phyloP scores from a whole-genome alignment of 2,888 invertebrate species.

The Nomada flava region DNA sequence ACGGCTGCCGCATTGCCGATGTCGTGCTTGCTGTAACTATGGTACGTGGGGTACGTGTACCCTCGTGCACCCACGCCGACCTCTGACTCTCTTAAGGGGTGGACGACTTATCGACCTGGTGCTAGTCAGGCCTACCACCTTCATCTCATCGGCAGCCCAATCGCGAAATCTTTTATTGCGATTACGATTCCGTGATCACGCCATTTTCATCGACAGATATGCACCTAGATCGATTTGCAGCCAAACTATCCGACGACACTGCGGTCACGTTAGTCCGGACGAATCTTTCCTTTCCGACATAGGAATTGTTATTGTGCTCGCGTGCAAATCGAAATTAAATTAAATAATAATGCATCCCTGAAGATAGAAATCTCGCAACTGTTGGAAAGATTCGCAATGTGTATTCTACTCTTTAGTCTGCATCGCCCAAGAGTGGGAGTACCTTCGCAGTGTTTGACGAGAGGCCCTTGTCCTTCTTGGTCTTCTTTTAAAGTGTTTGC shows the following conservation, averaged over 20 bases:
- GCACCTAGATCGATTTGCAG: background rate
- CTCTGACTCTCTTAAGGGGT: slow-evolving; percentile 71
- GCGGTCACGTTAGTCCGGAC: background rate
- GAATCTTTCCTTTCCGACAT: background rate
- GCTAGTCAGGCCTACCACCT: slow-evolving; percentile 70
- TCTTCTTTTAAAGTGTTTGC: slow-evolving; percentile 61
- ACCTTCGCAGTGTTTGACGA: slow-evolving; percentile 51
- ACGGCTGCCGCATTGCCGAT: slow-evolving; percentile 80
- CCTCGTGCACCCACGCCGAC: slow-evolving; percentile 63
- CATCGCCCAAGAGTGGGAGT: slow-evolving; percentile 11
- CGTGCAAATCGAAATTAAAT: too few species aligned
- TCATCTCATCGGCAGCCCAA: slow-evolving; percentile 48
- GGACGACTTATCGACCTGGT: slow-evolving; percentile 81
- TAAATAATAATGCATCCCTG: background rate
- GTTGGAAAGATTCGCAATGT: slow-evolving; percentile 29
- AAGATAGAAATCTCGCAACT: background rate
- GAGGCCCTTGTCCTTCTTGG: slow-evolving; percentile 66
- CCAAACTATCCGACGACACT: too few species aligned
- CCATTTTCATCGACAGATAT: background rate
- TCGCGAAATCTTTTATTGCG: slow-evolving; percentile 43
- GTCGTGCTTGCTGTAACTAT: slow-evolving; percentile 76
- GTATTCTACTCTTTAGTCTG: slow-evolving; percentile 42
- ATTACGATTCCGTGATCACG: slow-evolving; percentile 17
- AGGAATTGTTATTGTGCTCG: too few species aligned
- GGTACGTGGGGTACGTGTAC: slow-evolving; percentile 66